Evolutionary conservation across 2,797 vertebrate genomes (phyloP).

Genomic region (Hypotaenidia philippensis): DNA sequence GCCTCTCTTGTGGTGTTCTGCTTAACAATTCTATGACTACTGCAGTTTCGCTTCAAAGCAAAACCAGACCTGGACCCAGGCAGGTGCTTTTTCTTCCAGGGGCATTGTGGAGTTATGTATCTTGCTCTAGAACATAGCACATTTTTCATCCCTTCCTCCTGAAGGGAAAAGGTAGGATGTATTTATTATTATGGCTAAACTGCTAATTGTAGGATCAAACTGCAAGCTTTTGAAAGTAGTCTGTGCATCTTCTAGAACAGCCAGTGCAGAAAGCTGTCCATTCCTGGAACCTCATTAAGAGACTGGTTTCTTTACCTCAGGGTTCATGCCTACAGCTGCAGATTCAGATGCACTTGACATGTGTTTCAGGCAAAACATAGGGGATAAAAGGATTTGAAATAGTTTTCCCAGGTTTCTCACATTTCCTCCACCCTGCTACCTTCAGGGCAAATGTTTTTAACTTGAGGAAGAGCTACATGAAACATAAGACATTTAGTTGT

Average conservation of each 20-base stretch:
- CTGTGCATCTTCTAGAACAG: not conserved
- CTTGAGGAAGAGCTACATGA: not conserved
- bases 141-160: not conserved
- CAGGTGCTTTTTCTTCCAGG: accelerated
- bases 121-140: not conserved
- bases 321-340: not conserved
- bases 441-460: conserved; percentile 2
- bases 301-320: not conserved
- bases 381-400: not conserved
- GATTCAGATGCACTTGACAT: not conserved
- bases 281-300: not conserved
- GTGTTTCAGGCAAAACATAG: not conserved
- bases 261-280: not conserved
- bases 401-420: not conserved
- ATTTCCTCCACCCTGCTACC: not conserved
- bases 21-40: not conserved
- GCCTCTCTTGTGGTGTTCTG: not conserved
- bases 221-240: not conserved
- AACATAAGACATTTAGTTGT: conserved; percentile 13
- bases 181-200: not conserved
- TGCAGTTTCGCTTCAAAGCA: not conserved
- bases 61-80: not conserved
- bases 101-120: not conserved
- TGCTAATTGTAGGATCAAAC: not conserved
- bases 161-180: not conserved